Conservation (phyloP, 2,797 vertebrate species). For the Cossypha niveicapilla region DNA sequence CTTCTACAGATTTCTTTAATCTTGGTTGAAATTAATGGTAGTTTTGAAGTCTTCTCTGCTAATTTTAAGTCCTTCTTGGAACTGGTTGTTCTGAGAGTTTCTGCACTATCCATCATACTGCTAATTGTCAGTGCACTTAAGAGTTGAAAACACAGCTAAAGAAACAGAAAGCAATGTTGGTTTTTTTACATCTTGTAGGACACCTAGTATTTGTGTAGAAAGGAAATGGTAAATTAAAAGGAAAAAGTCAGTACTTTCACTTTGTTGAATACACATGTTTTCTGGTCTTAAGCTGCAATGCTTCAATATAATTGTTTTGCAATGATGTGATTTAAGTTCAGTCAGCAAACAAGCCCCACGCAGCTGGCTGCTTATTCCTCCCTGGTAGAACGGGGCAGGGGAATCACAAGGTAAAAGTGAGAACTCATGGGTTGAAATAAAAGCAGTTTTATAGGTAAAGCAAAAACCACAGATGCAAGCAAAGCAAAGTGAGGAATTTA, state of each 20-base stretch:
- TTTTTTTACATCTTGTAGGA: background rate
- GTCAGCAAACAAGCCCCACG: background rate
- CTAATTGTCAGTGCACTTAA: background rate
- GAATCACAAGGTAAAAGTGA: background rate
- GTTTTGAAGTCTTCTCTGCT: background rate
- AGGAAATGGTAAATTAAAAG: background rate
- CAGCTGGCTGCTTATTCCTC: background rate
- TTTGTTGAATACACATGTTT: background rate
- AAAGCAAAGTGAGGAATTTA: background rate
- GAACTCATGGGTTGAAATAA: accelerated
- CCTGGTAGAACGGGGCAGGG: background rate
- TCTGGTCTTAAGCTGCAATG: background rate
- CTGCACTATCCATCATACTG: background rate
- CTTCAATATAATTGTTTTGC: background rate
- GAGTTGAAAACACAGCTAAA: background rate
- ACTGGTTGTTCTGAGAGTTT: background rate
- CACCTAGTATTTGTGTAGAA: background rate
- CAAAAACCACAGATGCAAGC: background rate
- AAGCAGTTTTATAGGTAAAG: background rate
- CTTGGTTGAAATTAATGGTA: background rate
- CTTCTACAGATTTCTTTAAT: background rate
- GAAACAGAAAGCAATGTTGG: background rate
- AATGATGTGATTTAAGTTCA: background rate
- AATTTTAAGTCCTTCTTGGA: background rate
- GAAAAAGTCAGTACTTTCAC: background rate